Evolutionary conservation across 2,888 invertebrate genomes (phyloP), one percentile per base, ranked within the genome.

Genomic region (Gordius sp.): DNA sequence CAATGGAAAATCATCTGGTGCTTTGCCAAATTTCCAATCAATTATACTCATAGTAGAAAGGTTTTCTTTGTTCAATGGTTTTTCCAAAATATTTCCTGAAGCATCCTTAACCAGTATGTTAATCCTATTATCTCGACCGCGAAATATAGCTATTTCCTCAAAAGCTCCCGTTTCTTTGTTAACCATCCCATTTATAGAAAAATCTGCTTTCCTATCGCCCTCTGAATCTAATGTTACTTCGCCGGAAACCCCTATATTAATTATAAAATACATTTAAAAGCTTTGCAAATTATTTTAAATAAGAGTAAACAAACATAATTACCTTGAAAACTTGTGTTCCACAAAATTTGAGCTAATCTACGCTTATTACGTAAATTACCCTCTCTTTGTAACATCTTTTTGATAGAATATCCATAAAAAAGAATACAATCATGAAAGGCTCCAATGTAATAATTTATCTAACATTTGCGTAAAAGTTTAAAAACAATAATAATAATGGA

Each of bases 371-470:
- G 41, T 0, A 58, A 56, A 58, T 59, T 41, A n/a, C 59, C 56
- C 23, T 56, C 39, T 1, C 59, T 60, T 28, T 16, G 8, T 33
- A 55, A 16, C 13, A 25, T 18, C n/a, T 26, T 33, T 4, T 26
- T 8, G 1, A 63, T 59, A 13, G 60, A 61, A 41, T 41, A 56
- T 47, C 62, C 62, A 13, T 61, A 41, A 24, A 63, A 58, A 28
- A 62, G 24, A 18, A 63, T 60, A 4, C 62, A 61, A 58, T 63
- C 63, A 28, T 63, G 61, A 41, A 63, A 63, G 59, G 61, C 61
- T 20, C 62, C 62, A 2, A 62, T 61, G 18, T 61, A 62, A 54
- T 63, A 62, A 41, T 63, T 63, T 4, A 61, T 61, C 62, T 16
- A 23, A 20, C 18, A 57, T 16, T 2, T 28, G 16, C 13, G 18